phyloP scores from a whole-genome alignment of 2,888 invertebrate genomes.

The Brachyptera risi region DNA sequence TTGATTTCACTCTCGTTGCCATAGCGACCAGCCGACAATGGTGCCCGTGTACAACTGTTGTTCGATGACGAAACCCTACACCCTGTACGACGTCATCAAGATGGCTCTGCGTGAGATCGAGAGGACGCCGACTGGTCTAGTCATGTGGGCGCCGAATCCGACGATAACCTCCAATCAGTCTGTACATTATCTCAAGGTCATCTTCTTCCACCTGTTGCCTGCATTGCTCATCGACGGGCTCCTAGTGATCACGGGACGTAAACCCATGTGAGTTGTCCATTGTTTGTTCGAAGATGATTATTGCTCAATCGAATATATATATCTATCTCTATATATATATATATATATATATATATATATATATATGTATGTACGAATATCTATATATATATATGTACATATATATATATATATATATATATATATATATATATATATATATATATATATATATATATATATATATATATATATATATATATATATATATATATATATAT shows the following conservation, averaged over 20 bases:
- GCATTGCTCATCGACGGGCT: slow-evolving; percentile 57
- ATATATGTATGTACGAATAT: too few species aligned
- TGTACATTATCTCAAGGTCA: slow-evolving; percentile 38
- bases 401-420: too few species aligned
- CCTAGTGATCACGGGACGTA: slow-evolving; percentile 55
- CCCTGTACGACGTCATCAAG: neutral
- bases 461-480: too few species aligned
- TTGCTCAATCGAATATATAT: too few species aligned
- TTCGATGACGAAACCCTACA: slow-evolving; percentile 51
- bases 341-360: too few species aligned
- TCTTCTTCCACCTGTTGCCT: slow-evolving; percentile 59
- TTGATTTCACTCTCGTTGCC: neutral
- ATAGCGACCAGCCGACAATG: slow-evolving; percentile 24
- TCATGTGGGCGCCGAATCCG: neutral
- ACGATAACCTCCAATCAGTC: neutral
- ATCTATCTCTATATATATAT: too few species aligned
- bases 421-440: too few species aligned
- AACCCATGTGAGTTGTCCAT: slow-evolving; percentile 54
- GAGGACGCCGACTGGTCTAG: neutral
- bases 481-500: too few species aligned
- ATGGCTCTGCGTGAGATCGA: neutral
- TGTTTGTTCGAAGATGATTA: neutral
- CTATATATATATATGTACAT: too few species aligned
- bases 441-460: too few species aligned
- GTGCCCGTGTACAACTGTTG: slow-evolving; percentile 66